Conservation (phyloP, 2,797 vertebrate species). For the Synanceia verrucosa region DNA sequence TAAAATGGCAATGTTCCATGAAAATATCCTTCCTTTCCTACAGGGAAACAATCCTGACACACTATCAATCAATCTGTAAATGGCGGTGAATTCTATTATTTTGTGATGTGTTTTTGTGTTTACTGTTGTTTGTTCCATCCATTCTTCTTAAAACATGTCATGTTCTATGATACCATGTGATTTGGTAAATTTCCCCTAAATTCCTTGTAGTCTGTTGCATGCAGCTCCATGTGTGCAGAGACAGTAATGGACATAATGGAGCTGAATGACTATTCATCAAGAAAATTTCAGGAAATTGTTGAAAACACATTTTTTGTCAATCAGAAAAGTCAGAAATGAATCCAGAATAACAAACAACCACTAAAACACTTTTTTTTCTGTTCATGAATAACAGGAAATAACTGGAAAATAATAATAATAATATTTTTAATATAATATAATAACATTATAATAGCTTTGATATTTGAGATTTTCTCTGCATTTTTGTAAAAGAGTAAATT, state of each 20-base stretch:
- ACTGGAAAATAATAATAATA: too few species aligned
- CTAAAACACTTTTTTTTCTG: too few species aligned
- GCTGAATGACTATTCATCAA: slow-evolving; percentile 9
- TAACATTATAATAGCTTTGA: too few species aligned
- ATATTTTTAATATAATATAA: too few species aligned
- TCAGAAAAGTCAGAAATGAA: too few species aligned
- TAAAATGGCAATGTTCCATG: slow-evolving; percentile 18
- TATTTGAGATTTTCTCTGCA: too few species aligned
- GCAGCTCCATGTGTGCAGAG: neutral
- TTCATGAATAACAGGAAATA: too few species aligned
- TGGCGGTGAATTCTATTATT: slow-evolving; percentile 44
- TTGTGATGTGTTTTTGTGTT: neutral
- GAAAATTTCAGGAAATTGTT: slow-evolving; percentile 23
- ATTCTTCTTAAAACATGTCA: neutral
- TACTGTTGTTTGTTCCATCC: neutral
- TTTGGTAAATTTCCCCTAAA: slow-evolving; percentile 2
- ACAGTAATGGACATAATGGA: neutral
- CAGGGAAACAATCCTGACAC: neutral
- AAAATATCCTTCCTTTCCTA: neutral
- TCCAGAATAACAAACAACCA: too few species aligned
- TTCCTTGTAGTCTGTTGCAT: neutral
- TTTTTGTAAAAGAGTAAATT: too few species aligned
- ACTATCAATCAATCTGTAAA: slow-evolving; percentile 41
- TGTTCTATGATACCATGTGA: neutral
- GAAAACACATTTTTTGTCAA: slow-evolving; percentile 22